Conservation (phyloP, 1,140 invertebrate genomes). For the Drosophila varians region DNA sequence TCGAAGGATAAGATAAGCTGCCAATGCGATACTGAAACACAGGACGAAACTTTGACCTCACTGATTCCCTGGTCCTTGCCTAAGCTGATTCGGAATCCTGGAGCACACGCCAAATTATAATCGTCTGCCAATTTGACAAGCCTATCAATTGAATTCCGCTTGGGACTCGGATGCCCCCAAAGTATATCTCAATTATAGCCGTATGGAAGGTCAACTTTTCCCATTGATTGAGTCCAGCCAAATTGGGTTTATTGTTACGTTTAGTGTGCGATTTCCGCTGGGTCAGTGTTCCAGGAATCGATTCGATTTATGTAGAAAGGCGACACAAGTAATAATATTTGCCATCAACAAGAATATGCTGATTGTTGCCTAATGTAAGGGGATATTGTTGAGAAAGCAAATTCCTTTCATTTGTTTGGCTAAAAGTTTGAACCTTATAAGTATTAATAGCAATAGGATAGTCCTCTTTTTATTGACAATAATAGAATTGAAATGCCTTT, state of each 20-base stretch:
- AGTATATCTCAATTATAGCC: slow-evolving; percentile 44
- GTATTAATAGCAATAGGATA: no score
- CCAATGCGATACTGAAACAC: slow-evolving; percentile 32
- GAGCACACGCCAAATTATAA: slow-evolving; percentile 64
- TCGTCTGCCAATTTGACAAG: slow-evolving; percentile 66
- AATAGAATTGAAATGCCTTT: background rate
- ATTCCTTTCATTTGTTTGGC: background rate
- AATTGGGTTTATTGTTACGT: slow-evolving; percentile 70
- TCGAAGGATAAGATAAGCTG: slow-evolving; percentile 17
- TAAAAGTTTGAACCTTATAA: background rate
- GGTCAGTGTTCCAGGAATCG: slow-evolving; percentile 15
- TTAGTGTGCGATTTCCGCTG: slow-evolving; percentile 31
- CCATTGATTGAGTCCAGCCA: slow-evolving; percentile 47
- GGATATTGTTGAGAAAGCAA: slow-evolving; percentile 18
- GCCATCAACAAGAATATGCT: slow-evolving; percentile 37
- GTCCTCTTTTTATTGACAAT: background rate
- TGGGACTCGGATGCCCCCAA: slow-evolving; percentile 13
- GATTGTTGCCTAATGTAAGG: slow-evolving; percentile 61
- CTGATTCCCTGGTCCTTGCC: slow-evolving; percentile 14
- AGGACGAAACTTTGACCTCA: slow-evolving; percentile 49
- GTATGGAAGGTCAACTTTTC: slow-evolving; percentile 3
- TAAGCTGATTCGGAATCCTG: slow-evolving; percentile 19
- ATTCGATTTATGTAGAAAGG: slow-evolving; percentile 13
- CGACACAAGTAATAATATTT: slow-evolving; percentile 34
- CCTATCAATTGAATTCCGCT: slow-evolving; percentile 69